These are phyloP conservation scores for Motacilla alba DNA, from an alignment of 2,113 vertebrate species.

Conservation along the genomic window DNA sequence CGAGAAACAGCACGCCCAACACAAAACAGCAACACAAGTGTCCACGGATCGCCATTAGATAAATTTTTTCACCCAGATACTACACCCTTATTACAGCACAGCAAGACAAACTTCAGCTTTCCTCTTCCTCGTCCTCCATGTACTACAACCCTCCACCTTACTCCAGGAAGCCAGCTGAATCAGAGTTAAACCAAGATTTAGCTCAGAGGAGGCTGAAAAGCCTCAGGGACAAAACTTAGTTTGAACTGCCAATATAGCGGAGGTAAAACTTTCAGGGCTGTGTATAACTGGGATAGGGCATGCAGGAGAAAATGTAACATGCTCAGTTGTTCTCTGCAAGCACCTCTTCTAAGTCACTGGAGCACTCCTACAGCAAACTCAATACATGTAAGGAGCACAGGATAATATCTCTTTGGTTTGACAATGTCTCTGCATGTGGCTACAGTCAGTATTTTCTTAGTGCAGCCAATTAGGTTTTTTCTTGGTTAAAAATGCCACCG, in stretches of 20 bases:
- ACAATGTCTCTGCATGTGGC: neutral
- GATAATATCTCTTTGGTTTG: neutral
- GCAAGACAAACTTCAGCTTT: neutral
- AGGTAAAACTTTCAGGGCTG: neutral
- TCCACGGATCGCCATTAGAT: neutral
- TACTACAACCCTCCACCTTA: neutral
- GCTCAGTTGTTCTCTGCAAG: neutral
- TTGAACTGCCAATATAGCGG: neutral
- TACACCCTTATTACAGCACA: neutral
- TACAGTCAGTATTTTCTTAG: neutral
- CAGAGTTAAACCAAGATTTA: neutral
- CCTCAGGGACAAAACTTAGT: neutral
- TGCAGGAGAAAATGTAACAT: neutral
- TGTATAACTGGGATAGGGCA: rapidly evolving
- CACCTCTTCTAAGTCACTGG: neutral
- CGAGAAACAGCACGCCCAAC: neutral
- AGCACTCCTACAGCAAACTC: neutral
- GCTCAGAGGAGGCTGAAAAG: neutral
- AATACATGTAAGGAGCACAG: neutral
- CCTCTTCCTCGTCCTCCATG: neutral
- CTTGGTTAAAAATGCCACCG: neutral
- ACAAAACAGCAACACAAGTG: neutral
- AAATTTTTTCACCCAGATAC: neutral
- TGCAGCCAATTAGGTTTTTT: neutral
- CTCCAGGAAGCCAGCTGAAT: neutral